Evolutionary conservation across 2,113 vertebrate species (phyloP).

Genomic region (Megaleporinus macrocephalus): DNA sequence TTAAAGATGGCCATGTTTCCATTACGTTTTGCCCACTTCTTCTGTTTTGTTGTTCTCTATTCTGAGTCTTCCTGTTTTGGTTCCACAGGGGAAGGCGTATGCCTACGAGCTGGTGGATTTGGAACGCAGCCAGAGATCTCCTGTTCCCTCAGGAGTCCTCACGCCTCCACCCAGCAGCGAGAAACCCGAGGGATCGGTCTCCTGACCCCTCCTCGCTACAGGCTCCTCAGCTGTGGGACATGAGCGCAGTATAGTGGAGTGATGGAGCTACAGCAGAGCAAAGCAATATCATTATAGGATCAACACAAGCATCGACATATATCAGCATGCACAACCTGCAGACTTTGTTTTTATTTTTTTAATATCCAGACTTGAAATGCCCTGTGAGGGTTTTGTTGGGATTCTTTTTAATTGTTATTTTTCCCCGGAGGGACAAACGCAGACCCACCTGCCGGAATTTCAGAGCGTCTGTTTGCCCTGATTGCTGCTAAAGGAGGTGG

Average conservation of each 20-base stretch:
- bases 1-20: too few relatives aligned
- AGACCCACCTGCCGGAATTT: constrained; percentile 81
- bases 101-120: constrained; percentile 82
- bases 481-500: constrained; percentile 91
- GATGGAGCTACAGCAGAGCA: background rate
- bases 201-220: constrained; percentile 37
- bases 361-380: constrained; percentile 21
- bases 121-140: constrained; percentile 78
- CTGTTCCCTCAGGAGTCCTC: constrained; percentile 85
- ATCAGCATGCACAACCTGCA: constrained; percentile 24
- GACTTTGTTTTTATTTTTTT: constrained; percentile 12
- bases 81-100: constrained; percentile 84
- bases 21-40: too few relatives aligned
- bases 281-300: constrained; percentile 29
- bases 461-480: constrained; percentile 80
- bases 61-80: constrained; percentile 18
- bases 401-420: constrained; percentile 31
- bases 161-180: constrained; percentile 92
- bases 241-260: too few relatives aligned
- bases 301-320: constrained; percentile 19
- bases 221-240: background rate
- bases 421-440: constrained; percentile 41
- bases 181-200: constrained; percentile 68
- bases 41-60: background rate
- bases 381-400: constrained; percentile 24